These are phyloP conservation scores for Chamaetylas fuelleborni DNA, from an alignment of 2,113 vertebrate genomes.

Conservation along the genomic window DNA sequence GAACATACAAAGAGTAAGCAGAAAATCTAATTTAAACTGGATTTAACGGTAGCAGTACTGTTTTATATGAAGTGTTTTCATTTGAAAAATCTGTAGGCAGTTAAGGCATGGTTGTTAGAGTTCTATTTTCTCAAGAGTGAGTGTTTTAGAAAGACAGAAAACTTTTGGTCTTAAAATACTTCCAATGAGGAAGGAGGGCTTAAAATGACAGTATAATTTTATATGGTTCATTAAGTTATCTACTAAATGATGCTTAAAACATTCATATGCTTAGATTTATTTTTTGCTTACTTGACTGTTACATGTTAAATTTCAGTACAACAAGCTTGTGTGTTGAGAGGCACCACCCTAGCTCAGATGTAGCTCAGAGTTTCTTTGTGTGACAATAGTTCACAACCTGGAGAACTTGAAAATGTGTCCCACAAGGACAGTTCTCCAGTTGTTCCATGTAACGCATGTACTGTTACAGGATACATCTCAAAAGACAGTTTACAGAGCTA, in stretches of 20 bases:
- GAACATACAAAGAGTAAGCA: conserved; percentile 93
- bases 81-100: background rate
- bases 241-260: background rate
- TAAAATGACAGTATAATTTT: background rate
- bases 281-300: background rate
- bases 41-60: background rate
- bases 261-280: background rate
- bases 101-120: background rate
- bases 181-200: background rate
- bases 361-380: background rate
- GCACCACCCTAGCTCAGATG: background rate
- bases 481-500: background rate
- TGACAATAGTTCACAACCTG: background rate
- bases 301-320: background rate
- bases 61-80: background rate
- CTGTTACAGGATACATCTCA: background rate
- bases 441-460: background rate
- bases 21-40: background rate
- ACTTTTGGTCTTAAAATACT: background rate
- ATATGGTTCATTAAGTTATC: background rate
- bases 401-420: background rate
- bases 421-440: background rate
- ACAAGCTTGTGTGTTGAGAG: background rate
- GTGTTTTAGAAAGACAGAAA: background rate
- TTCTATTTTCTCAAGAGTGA: background rate